Base-by-base conservation (phyloP, 2,888 invertebrate genomes). In the Desoria tigrina region DNA sequence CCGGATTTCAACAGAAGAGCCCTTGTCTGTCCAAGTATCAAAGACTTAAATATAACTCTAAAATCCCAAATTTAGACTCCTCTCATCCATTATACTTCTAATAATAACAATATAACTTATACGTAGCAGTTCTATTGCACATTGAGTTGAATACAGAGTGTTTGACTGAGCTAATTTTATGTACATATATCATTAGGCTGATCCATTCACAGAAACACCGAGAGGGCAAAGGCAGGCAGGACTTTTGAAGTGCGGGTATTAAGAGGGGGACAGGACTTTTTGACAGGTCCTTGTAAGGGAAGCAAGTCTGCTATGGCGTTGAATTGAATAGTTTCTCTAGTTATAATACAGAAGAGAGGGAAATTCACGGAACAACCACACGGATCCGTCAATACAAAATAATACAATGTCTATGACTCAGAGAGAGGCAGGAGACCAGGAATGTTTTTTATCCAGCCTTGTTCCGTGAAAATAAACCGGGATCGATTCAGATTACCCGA, bases 401-500 rank as follows among this genome's bases (percentile, higher is more conserved):
- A 55, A 55, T 55, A 32, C 55, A 55, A 55, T 55, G 55, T 55
- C 28, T 55, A 55, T 55, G 55, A 55, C 28, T 55, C 55, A 55
- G 55, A 27, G 28, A 18, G 18, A 11, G 16, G n/a, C 45, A 21
- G 45, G 21, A n/a, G n/a, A 45, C 45, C 45, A 45, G 45, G 45
- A 21, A n/a, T 57, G 42, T 57, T 57, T 57, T 57, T 57, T 55
- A 55, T 55, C 7, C 55, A 26, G 18, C 24, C 51, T 51, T 55
- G 32, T 28, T 18, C 28, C 28, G 55, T 28, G 50, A 68, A 69
- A 69, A 61, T 68, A 68, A 62, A 58, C 55, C 69, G 61, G 69
- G 71, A 73, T 74, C 70, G 70, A 74, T 69, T 72, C 68, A 68
- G n/a, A 45, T 39, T 27, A 28, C 55, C 32, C 55, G 45, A 62